Percentiles rank a stretch among this genome's conserved stretches.
These are phyloP conservation scores for Gryllus bimaculatus DNA, from an alignment of 1,140 invertebrate genomes.

Conservation along the genomic window DNA sequence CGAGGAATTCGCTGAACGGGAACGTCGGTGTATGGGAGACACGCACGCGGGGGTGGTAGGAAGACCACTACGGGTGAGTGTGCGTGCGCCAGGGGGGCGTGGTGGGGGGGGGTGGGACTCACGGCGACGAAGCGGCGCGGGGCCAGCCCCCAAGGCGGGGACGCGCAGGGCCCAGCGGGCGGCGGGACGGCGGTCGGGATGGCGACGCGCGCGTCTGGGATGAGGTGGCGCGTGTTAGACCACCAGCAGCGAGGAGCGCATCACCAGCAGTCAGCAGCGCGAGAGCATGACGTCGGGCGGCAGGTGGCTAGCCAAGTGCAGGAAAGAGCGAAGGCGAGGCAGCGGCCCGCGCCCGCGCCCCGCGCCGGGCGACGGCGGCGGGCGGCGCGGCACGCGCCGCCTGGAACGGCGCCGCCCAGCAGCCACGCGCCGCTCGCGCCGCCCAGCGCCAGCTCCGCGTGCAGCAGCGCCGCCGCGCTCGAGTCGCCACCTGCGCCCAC, in stretches of 20 bases:
- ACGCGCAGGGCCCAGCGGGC: conserved; percentile 40
- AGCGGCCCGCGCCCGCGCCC: neutral
- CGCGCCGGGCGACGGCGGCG: no score
- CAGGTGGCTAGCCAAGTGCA: conserved; percentile 59
- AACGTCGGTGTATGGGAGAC: no score
- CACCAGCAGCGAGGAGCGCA: conserved; percentile 36
- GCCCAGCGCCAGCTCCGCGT: conserved; percentile 28
- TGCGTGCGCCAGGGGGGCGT: neutral
- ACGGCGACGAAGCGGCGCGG: conserved; percentile 46
- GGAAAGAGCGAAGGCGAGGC: conserved; percentile 47
- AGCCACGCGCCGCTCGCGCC: conserved; percentile 35
- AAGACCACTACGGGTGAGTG: no score
- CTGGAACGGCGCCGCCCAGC: conserved; percentile 28
- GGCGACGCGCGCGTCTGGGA: conserved; percentile 30
- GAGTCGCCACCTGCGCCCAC: conserved; percentile 24
- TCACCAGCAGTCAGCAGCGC: conserved; percentile 56
- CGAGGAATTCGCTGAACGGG: no score
- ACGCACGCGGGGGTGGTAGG: no score
- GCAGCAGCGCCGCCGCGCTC: conserved; percentile 26
- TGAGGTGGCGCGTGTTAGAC: conserved; percentile 37
- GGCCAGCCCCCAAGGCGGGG: conserved; percentile 43
- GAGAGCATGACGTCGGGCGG: no score
- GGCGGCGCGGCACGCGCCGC: no score
- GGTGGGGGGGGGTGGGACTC: conserved; percentile 25
- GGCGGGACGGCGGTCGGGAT: conserved; percentile 33